Base-by-base conservation (phyloP, 2,113 vertebrate genomes). In the Leptodactylus fuscus region DNA sequence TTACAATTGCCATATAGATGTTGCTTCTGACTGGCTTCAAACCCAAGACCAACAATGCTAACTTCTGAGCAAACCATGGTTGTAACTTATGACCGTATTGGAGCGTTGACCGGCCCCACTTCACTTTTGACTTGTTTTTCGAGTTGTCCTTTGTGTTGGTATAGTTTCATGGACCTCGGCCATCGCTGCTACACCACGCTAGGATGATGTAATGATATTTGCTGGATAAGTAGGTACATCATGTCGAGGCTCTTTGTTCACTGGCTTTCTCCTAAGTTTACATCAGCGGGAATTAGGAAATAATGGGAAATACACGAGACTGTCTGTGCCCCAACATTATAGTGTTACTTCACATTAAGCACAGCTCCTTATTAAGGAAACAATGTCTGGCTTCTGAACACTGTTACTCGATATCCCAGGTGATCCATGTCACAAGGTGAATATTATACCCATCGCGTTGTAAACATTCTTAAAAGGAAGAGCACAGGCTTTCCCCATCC, bases 351-450 rank as follows among this genome's bases (percentile, higher is more conserved):
- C 67, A 32, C 77, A 85, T 58, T 65, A 44, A 55, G 62, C 73
- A 55, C 34, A 69, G 36, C 46, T 80, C 78, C 36, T 62, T 83
- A 41, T 24, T 65, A 70, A 85, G 76, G 60, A 58, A 85, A 58
- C 83, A 53, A 55, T 53, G 60, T 80, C 76, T 85, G 83, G 75
- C 75, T 85, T n/a, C 46, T 70, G 78, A 69, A 29, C 36, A 55
- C n/a, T 16, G 65, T 73, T 73, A 81, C 84, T 86, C 46, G 77
- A 81, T 73, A 80, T 86, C 67, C 84, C 84, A 82, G 81, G 84
- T 78, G 85, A 85, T 88, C 49, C 81, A 41, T 85, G 81, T 32
- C 77, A 86, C 76, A 73, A 86, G 76, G 76, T 86, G 77, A 79
- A 71, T 81, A 86, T 81, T 81, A 81, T 70, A 73, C 49, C 12